Evolutionary conservation across 2,797 vertebrate species (phyloP).

Genomic region (Todus mexicanus): DNA sequence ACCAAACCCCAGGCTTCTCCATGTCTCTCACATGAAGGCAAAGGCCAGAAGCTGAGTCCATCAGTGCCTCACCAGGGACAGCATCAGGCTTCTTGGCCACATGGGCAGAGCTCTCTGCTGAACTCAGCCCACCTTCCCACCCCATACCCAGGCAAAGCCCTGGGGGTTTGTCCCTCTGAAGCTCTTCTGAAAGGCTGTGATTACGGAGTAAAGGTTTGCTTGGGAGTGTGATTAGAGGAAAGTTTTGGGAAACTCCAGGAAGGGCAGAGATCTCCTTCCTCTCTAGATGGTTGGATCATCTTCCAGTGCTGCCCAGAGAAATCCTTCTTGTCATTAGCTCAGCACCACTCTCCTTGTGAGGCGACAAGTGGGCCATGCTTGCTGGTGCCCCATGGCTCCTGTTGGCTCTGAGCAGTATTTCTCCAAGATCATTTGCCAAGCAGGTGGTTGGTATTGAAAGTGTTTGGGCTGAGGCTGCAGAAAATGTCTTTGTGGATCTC

Average conservation of each 20-base stretch:
- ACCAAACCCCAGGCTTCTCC: neutral
- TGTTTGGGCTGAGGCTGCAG: neutral
- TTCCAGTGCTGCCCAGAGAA: neutral
- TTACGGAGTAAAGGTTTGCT: neutral
- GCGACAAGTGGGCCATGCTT: neutral
- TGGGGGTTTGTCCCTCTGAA: neutral
- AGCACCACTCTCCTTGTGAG: rapidly evolving
- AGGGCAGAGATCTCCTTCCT: neutral
- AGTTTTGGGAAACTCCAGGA: neutral
- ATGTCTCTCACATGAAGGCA: neutral
- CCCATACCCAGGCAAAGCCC: rapidly evolving
- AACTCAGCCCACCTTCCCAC: neutral
- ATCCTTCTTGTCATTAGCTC: neutral
- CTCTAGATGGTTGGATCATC: neutral
- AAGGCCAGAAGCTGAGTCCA: neutral
- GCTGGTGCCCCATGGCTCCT: neutral
- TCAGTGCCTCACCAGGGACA: rapidly evolving
- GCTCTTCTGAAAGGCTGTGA: neutral
- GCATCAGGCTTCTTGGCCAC: neutral
- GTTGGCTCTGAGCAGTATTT: neutral
- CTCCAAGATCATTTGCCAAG: neutral
- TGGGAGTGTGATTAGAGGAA: neutral
- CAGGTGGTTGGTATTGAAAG: neutral
- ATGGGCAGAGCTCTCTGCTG: neutral
- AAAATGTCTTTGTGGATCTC: neutral